Evolutionary conservation across 2,888 invertebrate species (phyloP), one percentile per base, ranked within the genome.

Genomic region (Globia sparganii): DNA sequence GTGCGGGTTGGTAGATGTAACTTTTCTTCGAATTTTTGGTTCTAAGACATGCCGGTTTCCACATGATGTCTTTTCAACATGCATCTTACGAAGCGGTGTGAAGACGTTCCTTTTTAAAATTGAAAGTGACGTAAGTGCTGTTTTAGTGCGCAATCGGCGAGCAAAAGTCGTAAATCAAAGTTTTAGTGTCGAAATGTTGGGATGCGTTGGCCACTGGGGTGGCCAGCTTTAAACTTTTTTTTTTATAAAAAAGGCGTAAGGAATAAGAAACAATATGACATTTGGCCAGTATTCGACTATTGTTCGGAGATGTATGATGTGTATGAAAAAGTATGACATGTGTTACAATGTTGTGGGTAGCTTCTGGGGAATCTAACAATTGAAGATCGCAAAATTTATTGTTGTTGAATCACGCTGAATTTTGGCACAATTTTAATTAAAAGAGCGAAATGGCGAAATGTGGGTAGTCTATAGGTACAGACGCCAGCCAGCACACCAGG

Each of bases 71-170:
- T 61, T 71, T 65, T 53, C 0, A 68, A 71, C 37, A 76, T 74
- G 65, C 46, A 61, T 69, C 65, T 80, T 77, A 77, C 83, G 80
- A 40, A 43, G 84, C 90, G 94, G 95, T 96, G 94, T 95, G 89
- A 95, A 86, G 80, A 89, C 87, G 83, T 88, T 88, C 91, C 90
- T 92, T 92, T 96, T 96, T 96, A 96, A 96, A 96, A 96, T 96
- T 96, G 96, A 96, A 96, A 96, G 96, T 96, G 96, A 96, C 96
- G 96, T 96, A 95, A 96, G 95, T 95, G 96, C 94, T 93, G 94
- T 96, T 96, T 96, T 96, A 96, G 96, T 96, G 93, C 95, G 95
- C 96, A 96, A 96, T 96, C 96, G 95, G 93, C 94, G 95, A 91
- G 92, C 94, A 92, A 94, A 92, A 93, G 96, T 92, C 94, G 95